Percentiles rank a stretch among this genome's conserved stretches.
Conservation (phyloP, 1,140 invertebrate genomes). For the Nasonia vitripennis region DNA sequence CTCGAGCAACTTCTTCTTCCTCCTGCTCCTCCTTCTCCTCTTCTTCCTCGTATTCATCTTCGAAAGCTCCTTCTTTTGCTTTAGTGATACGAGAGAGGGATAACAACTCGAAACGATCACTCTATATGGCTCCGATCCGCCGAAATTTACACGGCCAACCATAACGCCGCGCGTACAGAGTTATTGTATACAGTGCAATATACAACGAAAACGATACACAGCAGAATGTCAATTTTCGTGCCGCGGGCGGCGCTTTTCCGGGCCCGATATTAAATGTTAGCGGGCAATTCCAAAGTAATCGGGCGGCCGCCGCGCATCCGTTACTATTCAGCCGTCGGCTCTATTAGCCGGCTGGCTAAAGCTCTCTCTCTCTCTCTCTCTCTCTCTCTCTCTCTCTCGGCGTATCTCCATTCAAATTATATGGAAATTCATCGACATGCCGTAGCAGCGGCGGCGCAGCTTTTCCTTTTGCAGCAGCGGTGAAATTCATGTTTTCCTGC, state of each 20-base stretch:
- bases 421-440: conserved; percentile 47
- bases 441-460: background rate
- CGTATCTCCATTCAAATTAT: conserved; percentile 48
- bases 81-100: background rate
- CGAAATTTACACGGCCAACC: background rate
- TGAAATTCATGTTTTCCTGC: conserved; percentile 44
- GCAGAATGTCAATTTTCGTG: conserved; percentile 69
- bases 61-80: background rate
- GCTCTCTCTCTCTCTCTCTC: too few species aligned
- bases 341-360: conserved; percentile 34
- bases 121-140: background rate
- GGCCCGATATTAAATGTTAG: conserved; percentile 70
- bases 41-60: conserved; percentile 21
- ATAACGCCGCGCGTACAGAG: too few species aligned
- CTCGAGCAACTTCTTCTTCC: conserved; percentile 46
- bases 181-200: too few species aligned
- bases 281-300: conserved; percentile 70
- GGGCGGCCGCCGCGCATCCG: conserved; percentile 15
- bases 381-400: too few species aligned
- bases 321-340: conserved; percentile 3
- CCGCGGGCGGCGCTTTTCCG: conserved; percentile 62
- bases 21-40: background rate
- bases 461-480: conserved; percentile 44
- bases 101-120: background rate
- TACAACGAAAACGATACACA: background rate